Conservation (phyloP, 1,140 invertebrate species). For the Pteromalus puparum region DNA sequence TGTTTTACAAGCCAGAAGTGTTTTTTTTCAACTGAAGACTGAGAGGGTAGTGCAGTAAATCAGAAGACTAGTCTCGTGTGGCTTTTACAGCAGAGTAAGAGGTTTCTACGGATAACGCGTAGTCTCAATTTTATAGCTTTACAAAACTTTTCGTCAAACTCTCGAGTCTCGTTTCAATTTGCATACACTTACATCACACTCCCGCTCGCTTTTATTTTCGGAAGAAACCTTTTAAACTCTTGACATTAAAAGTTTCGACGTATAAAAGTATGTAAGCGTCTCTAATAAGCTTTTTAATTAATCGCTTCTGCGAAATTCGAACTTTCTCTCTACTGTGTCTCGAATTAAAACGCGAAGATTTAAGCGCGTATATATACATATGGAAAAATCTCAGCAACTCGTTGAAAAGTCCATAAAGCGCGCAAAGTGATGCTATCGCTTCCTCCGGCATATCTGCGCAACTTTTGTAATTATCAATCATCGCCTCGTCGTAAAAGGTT, state of each 20-base stretch:
- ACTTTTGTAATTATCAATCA: slow-evolving; percentile 19
- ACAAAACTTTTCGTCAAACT: slow-evolving; percentile 1
- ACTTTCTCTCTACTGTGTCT: background rate
- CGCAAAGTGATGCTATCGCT: no score
- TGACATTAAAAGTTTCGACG: slow-evolving; percentile 30
- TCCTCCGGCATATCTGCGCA: background rate
- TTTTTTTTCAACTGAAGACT: no score
- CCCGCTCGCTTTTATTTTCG: no score
- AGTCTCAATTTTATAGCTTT: background rate
- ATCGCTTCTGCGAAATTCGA: background rate
- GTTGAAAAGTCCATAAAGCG: background rate
- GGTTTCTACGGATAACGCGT: no score
- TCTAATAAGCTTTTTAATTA: background rate
- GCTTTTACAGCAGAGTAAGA: no score
- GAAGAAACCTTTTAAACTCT: background rate
- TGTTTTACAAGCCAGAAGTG: background rate
- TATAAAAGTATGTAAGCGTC: background rate
- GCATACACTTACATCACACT: slow-evolving; percentile 26
- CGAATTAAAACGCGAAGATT: background rate
- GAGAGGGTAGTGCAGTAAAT: no score
- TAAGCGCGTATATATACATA: background rate
- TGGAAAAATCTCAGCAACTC: background rate
- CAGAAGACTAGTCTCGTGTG: no score
- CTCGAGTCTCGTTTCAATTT: background rate
- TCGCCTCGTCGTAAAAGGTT: background rate